phyloP scores from a whole-genome alignment of 2,797 vertebrate species.

The Sebastiscus albofasciatus region DNA sequence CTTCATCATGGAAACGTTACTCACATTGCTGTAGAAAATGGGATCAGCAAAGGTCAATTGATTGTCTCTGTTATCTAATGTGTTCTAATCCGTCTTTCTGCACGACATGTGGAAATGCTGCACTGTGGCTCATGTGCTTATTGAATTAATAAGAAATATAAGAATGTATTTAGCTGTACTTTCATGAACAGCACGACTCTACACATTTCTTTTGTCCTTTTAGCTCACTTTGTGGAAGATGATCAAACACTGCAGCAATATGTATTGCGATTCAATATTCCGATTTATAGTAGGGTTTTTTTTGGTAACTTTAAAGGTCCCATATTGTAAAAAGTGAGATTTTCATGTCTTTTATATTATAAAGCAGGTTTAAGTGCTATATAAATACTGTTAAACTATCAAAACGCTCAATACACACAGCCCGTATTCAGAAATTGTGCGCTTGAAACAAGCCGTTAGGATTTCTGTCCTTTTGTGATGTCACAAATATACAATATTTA shows the following conservation, averaged over 20 bases:
- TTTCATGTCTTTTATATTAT: too few species aligned
- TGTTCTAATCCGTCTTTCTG: slow-evolving; percentile 16
- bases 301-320: too few species aligned
- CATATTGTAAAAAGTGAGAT: too few species aligned
- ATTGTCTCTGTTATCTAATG: slow-evolving; percentile 42
- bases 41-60: slow-evolving; percentile 49
- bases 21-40: slow-evolving; percentile 9
- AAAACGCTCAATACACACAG: too few species aligned
- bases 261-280: too few species aligned
- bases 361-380: too few species aligned
- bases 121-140: not conserved
- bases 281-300: too few species aligned
- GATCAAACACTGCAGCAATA: not conserved
- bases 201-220: not conserved
- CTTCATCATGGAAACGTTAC: slow-evolving; percentile 12
- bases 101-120: not conserved
- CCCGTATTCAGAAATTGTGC: too few species aligned
- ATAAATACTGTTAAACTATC: too few species aligned
- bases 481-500: too few species aligned
- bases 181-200: not conserved
- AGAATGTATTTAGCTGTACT: not conserved
- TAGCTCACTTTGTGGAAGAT: not conserved
- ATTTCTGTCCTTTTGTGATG: too few species aligned
- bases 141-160: not conserved
- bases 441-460: too few species aligned